These are phyloP conservation scores for Chrysaora quinquecirrha DNA, from an alignment of 30 jellyfish, hydroid and myxozoan species.

Conservation along the genomic window DNA sequence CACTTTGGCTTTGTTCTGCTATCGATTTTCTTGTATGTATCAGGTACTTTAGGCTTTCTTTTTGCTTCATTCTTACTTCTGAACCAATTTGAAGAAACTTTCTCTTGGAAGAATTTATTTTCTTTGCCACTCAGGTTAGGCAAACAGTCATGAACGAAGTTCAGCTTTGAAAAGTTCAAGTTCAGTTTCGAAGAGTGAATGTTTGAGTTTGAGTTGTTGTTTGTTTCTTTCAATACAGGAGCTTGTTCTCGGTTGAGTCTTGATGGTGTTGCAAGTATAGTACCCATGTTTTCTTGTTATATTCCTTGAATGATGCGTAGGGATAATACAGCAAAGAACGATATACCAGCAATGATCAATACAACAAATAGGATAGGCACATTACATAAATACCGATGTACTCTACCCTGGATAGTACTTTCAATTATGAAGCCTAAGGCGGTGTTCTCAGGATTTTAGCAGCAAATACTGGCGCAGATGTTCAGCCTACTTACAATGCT, in stretches of 20 bases:
- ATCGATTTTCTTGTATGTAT: slow-evolving; percentile 46
- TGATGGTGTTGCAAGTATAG: slow-evolving; percentile 89
- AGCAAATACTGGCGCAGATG: slow-evolving; percentile 61
- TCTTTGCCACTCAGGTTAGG: slow-evolving; percentile 93
- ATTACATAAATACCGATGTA: slow-evolving; percentile 46
- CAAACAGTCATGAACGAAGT: slow-evolving; percentile 92
- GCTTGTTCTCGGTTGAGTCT: slow-evolving; percentile 29
- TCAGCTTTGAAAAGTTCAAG: slow-evolving; percentile 84
- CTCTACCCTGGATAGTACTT: slow-evolving; percentile 15
- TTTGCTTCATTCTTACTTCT: slow-evolving; percentile 69
- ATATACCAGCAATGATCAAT: too few relatives aligned
- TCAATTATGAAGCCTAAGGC: slow-evolving; percentile 45
- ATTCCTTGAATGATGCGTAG: neutral
- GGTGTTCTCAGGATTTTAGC: slow-evolving; percentile 29
- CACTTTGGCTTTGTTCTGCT: slow-evolving; percentile 28
- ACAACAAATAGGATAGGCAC: too few relatives aligned
- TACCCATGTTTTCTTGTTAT: slow-evolving; percentile 70
- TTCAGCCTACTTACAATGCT: slow-evolving; percentile 5
- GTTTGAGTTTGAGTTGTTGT: slow-evolving; percentile 70
- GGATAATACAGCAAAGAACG: neutral
- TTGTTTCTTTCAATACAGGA: slow-evolving; percentile 55
- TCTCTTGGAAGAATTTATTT: slow-evolving; percentile 82
- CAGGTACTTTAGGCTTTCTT: slow-evolving; percentile 71
- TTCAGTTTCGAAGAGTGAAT: slow-evolving; percentile 62
- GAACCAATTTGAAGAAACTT: slow-evolving; percentile 88